Percentiles rank a stretch among this genome's conserved stretches.
These are phyloP conservation scores for Drosophila kurseongensis DNA, from an alignment of 1,140 invertebrate species.

Conservation along the genomic window DNA sequence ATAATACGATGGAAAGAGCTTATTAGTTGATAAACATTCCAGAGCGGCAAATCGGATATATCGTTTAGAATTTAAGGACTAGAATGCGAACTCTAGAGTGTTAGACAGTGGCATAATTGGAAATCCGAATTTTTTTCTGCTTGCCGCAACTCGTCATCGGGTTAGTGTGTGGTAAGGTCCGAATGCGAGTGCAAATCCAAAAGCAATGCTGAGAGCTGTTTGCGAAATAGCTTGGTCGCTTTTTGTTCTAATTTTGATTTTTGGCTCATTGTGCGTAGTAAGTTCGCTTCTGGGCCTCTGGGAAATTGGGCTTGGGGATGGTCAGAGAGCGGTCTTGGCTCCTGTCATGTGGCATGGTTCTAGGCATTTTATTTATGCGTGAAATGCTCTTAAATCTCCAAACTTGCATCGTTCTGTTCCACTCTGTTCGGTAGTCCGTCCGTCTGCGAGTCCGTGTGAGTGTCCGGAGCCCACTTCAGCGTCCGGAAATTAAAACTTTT, in stretches of 20 bases:
- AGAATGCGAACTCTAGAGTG: not conserved
- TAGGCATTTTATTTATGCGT: slow-evolving; percentile 69
- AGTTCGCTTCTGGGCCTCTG: not conserved
- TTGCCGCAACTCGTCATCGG: not conserved
- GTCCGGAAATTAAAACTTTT: slow-evolving; percentile 68
- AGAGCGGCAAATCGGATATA: not conserved
- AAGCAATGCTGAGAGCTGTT: not conserved
- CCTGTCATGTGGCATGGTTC: slow-evolving; percentile 50
- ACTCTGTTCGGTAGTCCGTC: slow-evolving; percentile 16
- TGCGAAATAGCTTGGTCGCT: slow-evolving; percentile 8
- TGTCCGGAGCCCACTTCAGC: slow-evolving; percentile 46
- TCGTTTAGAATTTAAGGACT: not conserved
- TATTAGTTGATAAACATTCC: not conserved
- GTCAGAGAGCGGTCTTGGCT: slow-evolving; percentile 2
- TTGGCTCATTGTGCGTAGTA: slow-evolving; percentile 43
- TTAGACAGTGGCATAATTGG: not conserved
- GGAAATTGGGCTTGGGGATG: slow-evolving; percentile 5
- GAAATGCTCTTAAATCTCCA: slow-evolving; percentile 59
- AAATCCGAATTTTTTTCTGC: not conserved
- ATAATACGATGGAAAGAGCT: too few species aligned
- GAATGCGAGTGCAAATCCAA: not conserved
- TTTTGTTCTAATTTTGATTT: slow-evolving; percentile 21
- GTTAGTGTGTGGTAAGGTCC: not conserved
- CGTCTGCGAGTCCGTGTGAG: slow-evolving; percentile 19
- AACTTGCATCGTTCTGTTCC: slow-evolving; percentile 43